A percentile compares a stretch with the other conserved stretches of the same genome.
Evolutionary conservation across 2,888 invertebrate species (phyloP).

Genomic region (Amaurobius ferox): DNA sequence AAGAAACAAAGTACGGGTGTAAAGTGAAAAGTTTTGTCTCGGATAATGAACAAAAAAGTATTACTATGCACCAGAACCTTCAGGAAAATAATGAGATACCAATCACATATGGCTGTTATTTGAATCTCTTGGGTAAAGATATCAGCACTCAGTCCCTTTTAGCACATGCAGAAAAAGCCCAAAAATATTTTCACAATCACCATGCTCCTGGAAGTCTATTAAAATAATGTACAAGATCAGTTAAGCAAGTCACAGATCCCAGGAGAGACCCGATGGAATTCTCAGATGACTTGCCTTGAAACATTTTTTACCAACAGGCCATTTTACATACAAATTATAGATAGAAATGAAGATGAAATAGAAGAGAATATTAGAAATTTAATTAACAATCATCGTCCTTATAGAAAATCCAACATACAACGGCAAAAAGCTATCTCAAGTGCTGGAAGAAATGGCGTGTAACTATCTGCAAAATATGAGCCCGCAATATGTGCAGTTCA

Average conservation of each 20-base stretch:
- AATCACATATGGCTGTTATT: slow-evolving; percentile 24
- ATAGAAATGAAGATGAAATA: too few species aligned
- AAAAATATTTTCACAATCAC: neutral
- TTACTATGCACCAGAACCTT: slow-evolving; percentile 18
- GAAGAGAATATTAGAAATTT: too few species aligned
- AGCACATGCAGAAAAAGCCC: neutral
- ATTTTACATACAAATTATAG: too few species aligned
- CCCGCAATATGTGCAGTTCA: neutral
- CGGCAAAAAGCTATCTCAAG: slow-evolving; percentile 13
- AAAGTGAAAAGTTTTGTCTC: slow-evolving; percentile 28
- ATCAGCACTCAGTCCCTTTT: slow-evolving; percentile 10
- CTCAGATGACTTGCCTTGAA: slow-evolving; percentile 14
- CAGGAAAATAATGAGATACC: slow-evolving; percentile 4
- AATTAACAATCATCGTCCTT: slow-evolving; percentile 16
- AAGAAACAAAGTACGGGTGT: slow-evolving; percentile 2
- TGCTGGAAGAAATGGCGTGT: slow-evolving; percentile 3
- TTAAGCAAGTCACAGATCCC: slow-evolving; percentile 18
- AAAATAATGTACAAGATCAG: slow-evolving; percentile 1
- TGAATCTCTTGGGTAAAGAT: slow-evolving; percentile 18
- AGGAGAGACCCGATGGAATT: slow-evolving; percentile 20
- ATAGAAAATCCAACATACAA: slow-evolving; percentile 20
- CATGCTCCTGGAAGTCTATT: neutral
- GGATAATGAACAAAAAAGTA: slow-evolving; percentile 19
- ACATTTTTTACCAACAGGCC: slow-evolving; percentile 20
- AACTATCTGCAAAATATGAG: slow-evolving; percentile 9